Base-by-base conservation (phyloP, 2,113 vertebrate species). In the Takifugu bimaculatus region DNA sequence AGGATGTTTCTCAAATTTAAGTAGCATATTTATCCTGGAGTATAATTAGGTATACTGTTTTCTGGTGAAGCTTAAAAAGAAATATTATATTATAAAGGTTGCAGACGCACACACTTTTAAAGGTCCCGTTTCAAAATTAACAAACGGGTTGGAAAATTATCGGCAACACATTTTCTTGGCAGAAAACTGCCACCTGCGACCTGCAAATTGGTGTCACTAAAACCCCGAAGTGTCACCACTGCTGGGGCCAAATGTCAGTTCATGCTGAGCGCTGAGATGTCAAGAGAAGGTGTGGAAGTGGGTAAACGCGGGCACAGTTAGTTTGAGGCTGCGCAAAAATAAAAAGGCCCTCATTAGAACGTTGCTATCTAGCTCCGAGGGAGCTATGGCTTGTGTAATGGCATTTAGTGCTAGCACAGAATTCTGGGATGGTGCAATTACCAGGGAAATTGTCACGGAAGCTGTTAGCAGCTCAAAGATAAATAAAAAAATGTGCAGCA, bases 341-440 rank as follows among this genome's bases (percentile, higher is more conserved):
- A 52, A 60, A 73, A 59, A 60, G 14, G 13, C 52, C 66, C 51
- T 70, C 60, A 79, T 82, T 80, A 80, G 68, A 73, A 83, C 9
- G 68, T 80, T 20, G 80, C 73, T 79, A 77, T 42, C 59, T 54
- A n/a, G 70, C 65, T 83, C 32, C 47, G 56, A 77, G 51, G 48
- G 69, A 63, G 52, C 52, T 57, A n/a, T 48, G 63, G 79, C 64
- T 42, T 79, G 70, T 68, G 57, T 80, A 69, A 79, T 74, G 67
- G 54, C 60, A 79, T 63, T 78, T 70, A 65, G 53, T 13, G 1
- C 50, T 1, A 5, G 28, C 39, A 25, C 26, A 50, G 56, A 77
- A 60, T 54, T 43, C 49, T 48, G 48, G 55, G 49, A 60, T 56
- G 51, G 54, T 74, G 57, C 70, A 67, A 79, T 79, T 76, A 69